phyloP scores from a whole-genome alignment of 1,140 invertebrate species.

The Bombus superbus region DNA sequence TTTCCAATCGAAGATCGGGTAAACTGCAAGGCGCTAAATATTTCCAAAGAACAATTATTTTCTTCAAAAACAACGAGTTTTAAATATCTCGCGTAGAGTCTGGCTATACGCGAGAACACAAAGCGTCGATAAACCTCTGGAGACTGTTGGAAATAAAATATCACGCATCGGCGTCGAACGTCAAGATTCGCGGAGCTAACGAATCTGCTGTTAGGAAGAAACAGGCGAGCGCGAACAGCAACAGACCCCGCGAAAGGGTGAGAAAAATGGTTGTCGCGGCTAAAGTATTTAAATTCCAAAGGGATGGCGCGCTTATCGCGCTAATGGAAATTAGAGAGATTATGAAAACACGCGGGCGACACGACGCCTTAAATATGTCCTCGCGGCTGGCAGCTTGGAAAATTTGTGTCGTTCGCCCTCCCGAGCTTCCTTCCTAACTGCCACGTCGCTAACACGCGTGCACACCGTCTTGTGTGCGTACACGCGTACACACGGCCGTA shows the following conservation, averaged over 20 bases:
- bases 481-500: background rate
- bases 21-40: too few species aligned
- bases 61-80: too few species aligned
- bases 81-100: too few species aligned
- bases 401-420: slow-evolving; percentile 63
- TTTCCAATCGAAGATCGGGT: too few species aligned
- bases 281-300: background rate
- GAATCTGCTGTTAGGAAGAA: background rate
- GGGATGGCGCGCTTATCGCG: slow-evolving; percentile 48
- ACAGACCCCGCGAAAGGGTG: too few species aligned
- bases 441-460: slow-evolving; percentile 11
- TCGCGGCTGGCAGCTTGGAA: slow-evolving; percentile 53
- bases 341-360: slow-evolving; percentile 69
- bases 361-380: slow-evolving; percentile 68
- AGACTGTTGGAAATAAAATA: background rate
- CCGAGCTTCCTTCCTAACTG: slow-evolving; percentile 28
- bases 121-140: background rate
- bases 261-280: background rate
- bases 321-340: slow-evolving; percentile 77
- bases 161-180: background rate
- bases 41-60: too few species aligned
- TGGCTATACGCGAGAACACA: background rate
- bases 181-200: background rate
- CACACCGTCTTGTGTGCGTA: background rate
- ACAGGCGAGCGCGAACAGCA: too few species aligned